phyloP scores from a whole-genome alignment of 2,888 invertebrate species.

The Troglohyphantes excavatus region DNA sequence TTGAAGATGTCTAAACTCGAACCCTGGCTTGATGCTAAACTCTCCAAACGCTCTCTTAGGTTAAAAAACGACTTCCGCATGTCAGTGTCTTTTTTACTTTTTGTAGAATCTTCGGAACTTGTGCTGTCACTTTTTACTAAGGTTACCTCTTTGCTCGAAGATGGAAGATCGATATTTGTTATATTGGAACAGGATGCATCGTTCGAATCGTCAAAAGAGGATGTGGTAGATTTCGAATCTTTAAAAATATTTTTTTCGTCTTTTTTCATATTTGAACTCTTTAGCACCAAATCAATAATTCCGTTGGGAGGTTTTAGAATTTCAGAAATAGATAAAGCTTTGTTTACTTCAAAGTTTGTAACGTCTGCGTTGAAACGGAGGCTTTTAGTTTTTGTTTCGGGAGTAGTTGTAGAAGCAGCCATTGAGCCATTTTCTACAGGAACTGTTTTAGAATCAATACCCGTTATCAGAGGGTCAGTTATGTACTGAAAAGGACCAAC shows the following conservation, averaged over 20 bases:
- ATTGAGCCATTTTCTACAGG: neutral
- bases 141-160: neutral
- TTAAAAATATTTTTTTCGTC: neutral
- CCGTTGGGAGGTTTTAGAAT: constrained; percentile 31
- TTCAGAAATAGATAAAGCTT: neutral
- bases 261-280: constrained; percentile 16
- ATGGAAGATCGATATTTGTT: neutral
- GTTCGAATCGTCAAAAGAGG: neutral
- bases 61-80: constrained; percentile 54
- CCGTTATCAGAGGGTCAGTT: constrained; percentile 69
- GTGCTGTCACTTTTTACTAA: neutral
- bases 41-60: constrained; percentile 63
- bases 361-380: constrained; percentile 60
- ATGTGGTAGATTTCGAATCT: neutral
- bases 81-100: constrained; percentile 42
- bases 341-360: constrained; percentile 24
- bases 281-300: constrained; percentile 41
- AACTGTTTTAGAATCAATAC: constrained; percentile 8
- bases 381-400: constrained; percentile 53
- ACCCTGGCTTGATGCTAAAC: constrained; percentile 63
- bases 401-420: neutral
- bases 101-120: constrained; percentile 19
- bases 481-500: constrained; percentile 69
- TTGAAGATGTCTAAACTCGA: constrained; percentile 63
- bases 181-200: neutral